Evolutionary conservation across 2,797 vertebrate species (phyloP).

Genomic region (Myotis daubentonii): DNA sequence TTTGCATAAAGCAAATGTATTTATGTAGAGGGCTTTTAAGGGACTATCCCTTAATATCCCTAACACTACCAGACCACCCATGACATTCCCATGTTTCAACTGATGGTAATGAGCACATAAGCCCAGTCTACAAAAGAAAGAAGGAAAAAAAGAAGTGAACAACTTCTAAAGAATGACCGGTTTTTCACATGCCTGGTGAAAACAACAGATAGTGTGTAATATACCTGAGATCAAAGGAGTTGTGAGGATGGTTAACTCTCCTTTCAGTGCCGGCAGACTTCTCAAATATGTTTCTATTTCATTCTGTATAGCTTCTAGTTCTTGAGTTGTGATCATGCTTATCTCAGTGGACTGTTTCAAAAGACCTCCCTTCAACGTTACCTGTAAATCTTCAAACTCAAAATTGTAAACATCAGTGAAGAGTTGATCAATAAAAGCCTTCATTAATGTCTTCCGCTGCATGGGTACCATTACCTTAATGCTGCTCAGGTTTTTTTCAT

Average conservation of each 20-base stretch:
- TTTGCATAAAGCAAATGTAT: slow-evolving; percentile 15
- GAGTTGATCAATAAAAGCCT: slow-evolving; percentile 86
- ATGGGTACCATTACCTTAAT: slow-evolving; percentile 87
- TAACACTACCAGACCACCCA: background rate
- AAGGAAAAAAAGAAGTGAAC: background rate
- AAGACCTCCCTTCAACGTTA: slow-evolving; percentile 47
- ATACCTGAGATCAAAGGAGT: slow-evolving; percentile 93
- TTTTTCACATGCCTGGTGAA: slow-evolving; percentile 6
- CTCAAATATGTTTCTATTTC: slow-evolving; percentile 88
- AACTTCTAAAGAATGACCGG: background rate
- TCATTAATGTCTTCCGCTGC: slow-evolving; percentile 84
- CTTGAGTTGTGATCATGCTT: slow-evolving; percentile 57
- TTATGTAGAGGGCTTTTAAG: slow-evolving; percentile 22
- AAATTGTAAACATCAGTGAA: slow-evolving; percentile 92
- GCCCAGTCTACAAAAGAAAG: background rate
- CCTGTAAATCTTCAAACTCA: slow-evolving; percentile 83
- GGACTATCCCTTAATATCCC: background rate
- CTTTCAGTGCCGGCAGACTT: slow-evolving; percentile 88
- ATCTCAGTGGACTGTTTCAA: slow-evolving; percentile 52
- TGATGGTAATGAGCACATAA: background rate
- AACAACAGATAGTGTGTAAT: background rate
- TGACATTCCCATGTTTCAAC: background rate
- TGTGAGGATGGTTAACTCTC: slow-evolving; percentile 86
- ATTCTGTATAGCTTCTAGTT: slow-evolving; percentile 68
- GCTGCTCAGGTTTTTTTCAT: slow-evolving; percentile 85